Percentiles rank a stretch among this genome's conserved stretches.
Evolutionary conservation across 2,888 invertebrate species (phyloP).

Genomic region (Morpho deidamia): DNA sequence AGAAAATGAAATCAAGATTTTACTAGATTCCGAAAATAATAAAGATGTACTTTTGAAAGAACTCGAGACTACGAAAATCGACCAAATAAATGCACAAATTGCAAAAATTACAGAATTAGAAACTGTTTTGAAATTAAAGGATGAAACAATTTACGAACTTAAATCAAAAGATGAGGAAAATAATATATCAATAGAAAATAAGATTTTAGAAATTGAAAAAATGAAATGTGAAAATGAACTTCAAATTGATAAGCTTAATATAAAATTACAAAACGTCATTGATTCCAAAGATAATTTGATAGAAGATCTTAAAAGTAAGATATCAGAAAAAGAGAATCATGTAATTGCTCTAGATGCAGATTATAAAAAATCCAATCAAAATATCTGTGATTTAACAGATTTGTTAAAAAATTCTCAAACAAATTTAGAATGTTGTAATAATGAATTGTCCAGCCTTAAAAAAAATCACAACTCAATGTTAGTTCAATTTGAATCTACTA

Average conservation of each 20-base stretch:
- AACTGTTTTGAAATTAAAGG: conserved; percentile 49
- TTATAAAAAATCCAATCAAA: no score
- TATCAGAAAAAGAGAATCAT: no score
- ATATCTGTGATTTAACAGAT: no score
- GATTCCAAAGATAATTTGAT: no score
- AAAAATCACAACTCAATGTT: background rate
- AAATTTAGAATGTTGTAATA: no score
- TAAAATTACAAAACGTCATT: background rate
- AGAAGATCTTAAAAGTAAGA: no score
- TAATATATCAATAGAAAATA: conserved; percentile 28
- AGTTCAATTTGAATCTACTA: conserved; percentile 32
- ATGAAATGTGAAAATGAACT: conserved; percentile 27
- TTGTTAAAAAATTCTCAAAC: no score
- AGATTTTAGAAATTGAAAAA: conserved; percentile 50
- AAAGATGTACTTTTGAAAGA: conserved; percentile 25
- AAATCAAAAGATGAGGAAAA: background rate
- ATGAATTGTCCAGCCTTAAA: background rate
- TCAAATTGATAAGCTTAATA: background rate
- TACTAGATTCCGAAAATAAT: conserved; percentile 17
- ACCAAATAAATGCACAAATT: conserved; percentile 50
- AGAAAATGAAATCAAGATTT: conserved; percentile 23
- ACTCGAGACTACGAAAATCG: conserved; percentile 29
- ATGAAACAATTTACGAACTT: background rate
- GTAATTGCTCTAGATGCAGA: no score
- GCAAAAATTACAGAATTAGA: conserved; percentile 47